Percentiles rank a stretch among this genome's conserved stretches.
Evolutionary conservation across 1,140 invertebrate species (phyloP).

Genomic region (Lithobius niger): DNA sequence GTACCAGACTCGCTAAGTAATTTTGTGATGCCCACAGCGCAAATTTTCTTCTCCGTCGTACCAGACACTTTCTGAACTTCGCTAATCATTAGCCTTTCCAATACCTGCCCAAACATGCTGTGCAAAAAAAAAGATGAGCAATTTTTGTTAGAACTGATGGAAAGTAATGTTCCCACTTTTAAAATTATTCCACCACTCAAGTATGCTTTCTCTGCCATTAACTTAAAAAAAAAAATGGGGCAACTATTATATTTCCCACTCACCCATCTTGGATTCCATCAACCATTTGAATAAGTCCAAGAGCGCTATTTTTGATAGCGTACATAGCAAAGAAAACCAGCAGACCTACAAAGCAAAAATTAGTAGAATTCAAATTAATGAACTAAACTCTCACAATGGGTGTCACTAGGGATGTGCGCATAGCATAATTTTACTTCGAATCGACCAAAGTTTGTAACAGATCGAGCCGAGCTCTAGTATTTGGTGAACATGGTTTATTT

Average conservation of each 20-base stretch:
- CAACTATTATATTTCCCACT: too few relatives aligned
- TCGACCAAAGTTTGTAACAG: too few relatives aligned
- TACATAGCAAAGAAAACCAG: conserved; percentile 83
- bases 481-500: too few relatives aligned
- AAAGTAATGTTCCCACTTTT: too few relatives aligned
- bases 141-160: too few relatives aligned
- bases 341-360: conserved; percentile 35
- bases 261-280: conserved; percentile 76
- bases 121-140: conserved; percentile 22
- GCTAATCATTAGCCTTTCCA: conserved; percentile 69
- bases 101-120: conserved; percentile 88
- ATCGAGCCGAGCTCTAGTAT: too few relatives aligned
- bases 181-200: too few relatives aligned
- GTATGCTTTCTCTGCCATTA: too few relatives aligned
- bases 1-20: conserved; percentile 60
- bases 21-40: conserved; percentile 73
- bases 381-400: too few relatives aligned
- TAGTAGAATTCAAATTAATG: neutral
- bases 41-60: conserved; percentile 68
- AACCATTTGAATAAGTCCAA: conserved; percentile 54
- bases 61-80: conserved; percentile 78
- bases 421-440: too few relatives aligned
- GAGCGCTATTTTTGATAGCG: conserved; percentile 58
- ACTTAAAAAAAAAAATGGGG: too few relatives aligned
- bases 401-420: too few relatives aligned